A percentile compares a stretch with the other conserved stretches of the same genome.
phyloP scores from a whole-genome alignment of 2,797 vertebrate genomes.

The Periophthalmus magnuspinnatus region DNA sequence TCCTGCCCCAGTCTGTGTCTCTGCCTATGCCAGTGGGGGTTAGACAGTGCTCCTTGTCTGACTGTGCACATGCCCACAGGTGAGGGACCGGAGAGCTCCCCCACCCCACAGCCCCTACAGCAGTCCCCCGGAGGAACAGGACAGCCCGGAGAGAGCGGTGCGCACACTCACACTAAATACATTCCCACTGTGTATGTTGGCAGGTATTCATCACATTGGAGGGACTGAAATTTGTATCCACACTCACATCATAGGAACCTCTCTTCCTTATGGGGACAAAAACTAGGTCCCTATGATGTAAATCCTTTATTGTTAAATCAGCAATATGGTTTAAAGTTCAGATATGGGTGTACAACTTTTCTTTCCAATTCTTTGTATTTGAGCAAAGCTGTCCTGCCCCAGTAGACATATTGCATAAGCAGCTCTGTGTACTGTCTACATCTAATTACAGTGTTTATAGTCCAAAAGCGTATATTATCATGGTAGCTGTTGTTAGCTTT shows the following conservation, averaged over 20 bases:
- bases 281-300: conserved; percentile 14
- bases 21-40: not conserved
- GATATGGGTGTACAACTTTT: too few species aligned
- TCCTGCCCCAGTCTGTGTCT: not conserved
- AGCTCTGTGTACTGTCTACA: too few species aligned
- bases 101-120: conserved; percentile 62
- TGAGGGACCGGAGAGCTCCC: conserved; percentile 75
- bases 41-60: not conserved
- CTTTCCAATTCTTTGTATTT: too few species aligned
- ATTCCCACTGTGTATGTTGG: not conserved
- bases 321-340: not conserved
- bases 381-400: too few species aligned
- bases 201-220: too few species aligned
- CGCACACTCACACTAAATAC: conserved; percentile 21
- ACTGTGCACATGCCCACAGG: conserved; percentile 48
- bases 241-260: not conserved
- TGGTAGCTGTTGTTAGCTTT: too few species aligned
- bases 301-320: too few species aligned
- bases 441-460: too few species aligned
- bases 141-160: conserved; percentile 81
- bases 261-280: too few species aligned
- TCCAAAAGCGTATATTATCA: too few species aligned
- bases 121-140: conserved; percentile 71
- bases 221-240: too few species aligned
- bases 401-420: too few species aligned